Conservation (phyloP, 2,888 invertebrate species). For the Zeuzera pyrina region DNA sequence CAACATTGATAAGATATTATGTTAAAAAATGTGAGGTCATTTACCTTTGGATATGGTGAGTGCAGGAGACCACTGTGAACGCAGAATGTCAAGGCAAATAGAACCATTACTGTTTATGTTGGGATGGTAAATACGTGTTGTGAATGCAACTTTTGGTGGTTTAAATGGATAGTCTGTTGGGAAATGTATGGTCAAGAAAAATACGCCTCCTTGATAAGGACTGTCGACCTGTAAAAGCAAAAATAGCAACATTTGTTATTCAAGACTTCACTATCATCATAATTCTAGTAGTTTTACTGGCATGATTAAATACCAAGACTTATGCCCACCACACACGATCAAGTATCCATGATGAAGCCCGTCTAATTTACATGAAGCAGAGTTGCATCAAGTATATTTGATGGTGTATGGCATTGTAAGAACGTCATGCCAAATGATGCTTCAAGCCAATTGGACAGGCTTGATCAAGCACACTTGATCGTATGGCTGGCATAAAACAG, state of each 20-base stretch:
- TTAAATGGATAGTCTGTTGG: conserved; percentile 99
- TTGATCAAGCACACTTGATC: too few relatives aligned
- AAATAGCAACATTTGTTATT: conserved; percentile 1
- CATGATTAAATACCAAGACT: background rate
- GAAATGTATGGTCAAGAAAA: conserved; percentile 99
- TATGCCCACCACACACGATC: too few relatives aligned
- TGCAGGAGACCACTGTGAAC: conserved; percentile 99
- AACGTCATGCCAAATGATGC: too few relatives aligned
- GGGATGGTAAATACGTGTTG: conserved; percentile 99
- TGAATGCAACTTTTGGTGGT: conserved; percentile 99
- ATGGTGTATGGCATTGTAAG: too few relatives aligned
- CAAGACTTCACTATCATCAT: background rate
- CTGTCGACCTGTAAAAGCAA: conserved; percentile 89
- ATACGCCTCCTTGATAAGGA: conserved; percentile 99
- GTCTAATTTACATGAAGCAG: too few relatives aligned
- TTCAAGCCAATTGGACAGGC: too few relatives aligned
- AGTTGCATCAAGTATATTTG: too few relatives aligned
- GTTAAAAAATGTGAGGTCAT: conserved; percentile 2
- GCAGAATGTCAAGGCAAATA: conserved; percentile 99
- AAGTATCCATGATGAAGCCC: too few relatives aligned
- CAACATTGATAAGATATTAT: too few relatives aligned
- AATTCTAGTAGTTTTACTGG: background rate
- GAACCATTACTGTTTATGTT: conserved; percentile 99
- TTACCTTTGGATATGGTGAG: conserved; percentile 99
- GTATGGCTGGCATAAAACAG: too few relatives aligned